Evolutionary conservation across 2,888 invertebrate genomes (phyloP), one percentile per base, ranked within the genome.

Genomic region (Trissoscelio sp.): DNA sequence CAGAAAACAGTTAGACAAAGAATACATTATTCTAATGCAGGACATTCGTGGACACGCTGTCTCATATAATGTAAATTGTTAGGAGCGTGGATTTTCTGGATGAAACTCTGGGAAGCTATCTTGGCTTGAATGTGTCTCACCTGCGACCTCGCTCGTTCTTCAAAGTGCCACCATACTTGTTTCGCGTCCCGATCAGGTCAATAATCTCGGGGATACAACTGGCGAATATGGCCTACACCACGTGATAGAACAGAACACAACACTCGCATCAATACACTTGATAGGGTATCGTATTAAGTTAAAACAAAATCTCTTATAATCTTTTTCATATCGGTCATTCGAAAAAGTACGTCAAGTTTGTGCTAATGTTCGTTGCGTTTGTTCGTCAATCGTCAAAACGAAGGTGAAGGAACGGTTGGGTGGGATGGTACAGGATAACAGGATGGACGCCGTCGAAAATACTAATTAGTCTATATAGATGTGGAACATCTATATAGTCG

Each of bases 201-300:
- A 98, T 98, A 94, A 99, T 99, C 96, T 99, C 99, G 93, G 99
- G 99, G 94, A 99, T 98, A 96, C 98, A 99, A 96, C 98, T 98
- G 95, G 99, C 99, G 97, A 99, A 99, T 96, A 99, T 98, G 95
- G 99, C 99, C 98, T 99, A 93, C 88, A 91, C 91, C 91, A 90
- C 90, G 90, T 89, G 88, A 89, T 89, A 90, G 88, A 89, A 91
- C 89, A 90, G 89, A 91, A 90, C 88, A 91, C 88, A 91, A 91
- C 89, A 91, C 90, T 91, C 91, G 91, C 91, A 91, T 92, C 88
- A 90, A 91, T 91, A 91, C 88, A 91, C 88, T 91, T 89, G 85
- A 88, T 85, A 89, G 88, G 87, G 86, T 84, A 79, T 66, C 74
- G 84, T 72, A 78, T 83, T 72, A 62, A 70, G 44, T 81, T 75